These are phyloP conservation scores for Microvelia longipes DNA, from an alignment of 1,140 invertebrate species.

Conservation along the genomic window DNA sequence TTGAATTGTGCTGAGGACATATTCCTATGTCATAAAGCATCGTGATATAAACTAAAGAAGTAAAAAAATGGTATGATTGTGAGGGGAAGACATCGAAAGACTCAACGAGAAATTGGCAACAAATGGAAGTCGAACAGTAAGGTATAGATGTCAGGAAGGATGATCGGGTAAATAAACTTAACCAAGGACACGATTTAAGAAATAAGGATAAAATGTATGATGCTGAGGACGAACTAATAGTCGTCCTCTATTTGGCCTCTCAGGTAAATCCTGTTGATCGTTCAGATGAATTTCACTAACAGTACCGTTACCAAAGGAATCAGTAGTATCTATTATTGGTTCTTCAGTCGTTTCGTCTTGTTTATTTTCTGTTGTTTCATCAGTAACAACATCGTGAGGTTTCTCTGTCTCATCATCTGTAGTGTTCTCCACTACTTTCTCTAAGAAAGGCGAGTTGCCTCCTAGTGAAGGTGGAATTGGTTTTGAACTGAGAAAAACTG, in stretches of 20 bases:
- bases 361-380: constrained; percentile 12
- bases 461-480: constrained; percentile 18
- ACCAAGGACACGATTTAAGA: constrained; percentile 33
- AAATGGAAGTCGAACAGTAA: constrained; percentile 2
- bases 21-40: no score
- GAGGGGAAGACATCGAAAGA: not conserved
- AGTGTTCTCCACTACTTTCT: constrained; percentile 9
- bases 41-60: no score
- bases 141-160: not conserved
- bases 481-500: constrained; percentile 11
- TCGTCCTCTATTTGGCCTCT: constrained; percentile 29
- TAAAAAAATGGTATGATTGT: no score
- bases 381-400: no score
- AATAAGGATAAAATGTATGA: constrained; percentile 34
- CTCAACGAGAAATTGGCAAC: not conserved
- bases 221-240: constrained; percentile 29
- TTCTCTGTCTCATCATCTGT: constrained; percentile 5
- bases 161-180: constrained; percentile 21
- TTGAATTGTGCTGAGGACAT: no score
- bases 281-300: constrained; percentile 11
- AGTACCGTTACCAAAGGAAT: not conserved
- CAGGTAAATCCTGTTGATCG: constrained; percentile 23
- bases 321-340: constrained; percentile 8
- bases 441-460: constrained; percentile 18
- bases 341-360: constrained; percentile 1